phyloP scores from a whole-genome alignment of 2,113 vertebrate species.

The Euleptes europaea region DNA sequence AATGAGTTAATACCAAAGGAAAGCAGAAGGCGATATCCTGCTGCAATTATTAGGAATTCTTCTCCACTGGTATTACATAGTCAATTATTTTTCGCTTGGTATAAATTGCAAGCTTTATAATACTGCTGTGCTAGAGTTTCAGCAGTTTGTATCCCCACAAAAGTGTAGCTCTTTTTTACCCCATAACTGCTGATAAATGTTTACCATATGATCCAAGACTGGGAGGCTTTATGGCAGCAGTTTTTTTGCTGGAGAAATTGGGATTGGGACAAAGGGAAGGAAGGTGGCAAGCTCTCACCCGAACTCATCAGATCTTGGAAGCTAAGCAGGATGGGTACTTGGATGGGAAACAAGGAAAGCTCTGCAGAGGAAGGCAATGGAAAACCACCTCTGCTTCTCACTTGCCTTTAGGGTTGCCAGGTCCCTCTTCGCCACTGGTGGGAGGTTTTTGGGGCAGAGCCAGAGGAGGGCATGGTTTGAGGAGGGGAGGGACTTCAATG shows the following conservation, averaged over 20 bases:
- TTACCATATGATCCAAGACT: constrained; percentile 31
- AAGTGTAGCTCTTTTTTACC: constrained; percentile 45
- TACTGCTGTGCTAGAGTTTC: constrained; percentile 22
- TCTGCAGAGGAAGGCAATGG: too few species aligned
- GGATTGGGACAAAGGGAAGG: not conserved
- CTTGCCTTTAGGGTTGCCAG: too few species aligned
- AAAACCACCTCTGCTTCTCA: too few species aligned
- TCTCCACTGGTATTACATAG: constrained; percentile 52
- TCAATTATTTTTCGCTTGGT: constrained; percentile 62
- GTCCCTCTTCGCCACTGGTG: too few species aligned
- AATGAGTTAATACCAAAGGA: constrained; percentile 51
- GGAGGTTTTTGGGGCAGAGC: too few species aligned
- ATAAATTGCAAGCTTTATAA: constrained; percentile 52
- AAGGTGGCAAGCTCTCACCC: not conserved
- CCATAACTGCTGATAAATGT: constrained; percentile 52
- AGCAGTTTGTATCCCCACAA: constrained; percentile 30
- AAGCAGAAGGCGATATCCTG: constrained; percentile 58
- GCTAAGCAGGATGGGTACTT: too few species aligned
- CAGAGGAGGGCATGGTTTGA: too few species aligned
- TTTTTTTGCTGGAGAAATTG: constrained; percentile 33
- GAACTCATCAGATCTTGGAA: too few species aligned
- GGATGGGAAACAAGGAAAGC: too few species aligned
- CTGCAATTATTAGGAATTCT: constrained; percentile 60
- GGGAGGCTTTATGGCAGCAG: constrained; percentile 18
- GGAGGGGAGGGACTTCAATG: too few species aligned